Percentiles rank a stretch among this genome's conserved stretches.
Evolutionary conservation across 1,140 invertebrate species (phyloP).

Genomic region (Reticulitermes speratus): DNA sequence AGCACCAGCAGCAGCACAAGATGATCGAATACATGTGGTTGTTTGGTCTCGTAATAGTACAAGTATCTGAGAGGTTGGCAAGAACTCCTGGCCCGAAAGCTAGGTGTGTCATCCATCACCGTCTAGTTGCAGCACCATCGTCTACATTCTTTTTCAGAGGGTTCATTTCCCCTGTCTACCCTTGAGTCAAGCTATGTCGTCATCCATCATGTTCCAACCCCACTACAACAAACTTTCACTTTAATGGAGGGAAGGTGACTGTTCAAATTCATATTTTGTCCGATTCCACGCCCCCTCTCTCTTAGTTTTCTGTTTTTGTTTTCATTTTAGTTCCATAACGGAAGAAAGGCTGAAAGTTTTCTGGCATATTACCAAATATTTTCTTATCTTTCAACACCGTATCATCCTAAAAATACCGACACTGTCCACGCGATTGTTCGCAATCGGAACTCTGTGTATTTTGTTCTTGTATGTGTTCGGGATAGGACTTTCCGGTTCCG

Average conservation of each 20-base stretch:
- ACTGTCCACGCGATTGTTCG: background rate
- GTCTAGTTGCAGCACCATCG: background rate
- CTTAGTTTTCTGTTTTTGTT: background rate
- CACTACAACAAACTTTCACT: constrained; percentile 18
- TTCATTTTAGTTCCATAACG: background rate
- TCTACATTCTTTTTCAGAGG: background rate
- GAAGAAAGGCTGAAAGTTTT: background rate
- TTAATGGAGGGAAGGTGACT: constrained; percentile 8
- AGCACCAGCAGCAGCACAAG: background rate
- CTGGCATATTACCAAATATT: background rate
- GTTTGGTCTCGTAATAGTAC: background rate
- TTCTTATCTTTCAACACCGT: background rate
- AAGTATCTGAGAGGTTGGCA: background rate
- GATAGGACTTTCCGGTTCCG: too few relatives aligned
- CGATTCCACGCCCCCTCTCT: background rate
- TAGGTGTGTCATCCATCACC: background rate
- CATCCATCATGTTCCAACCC: constrained; percentile 1
- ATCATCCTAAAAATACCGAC: background rate
- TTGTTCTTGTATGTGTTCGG: too few relatives aligned
- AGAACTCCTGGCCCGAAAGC: background rate
- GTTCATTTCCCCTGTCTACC: background rate
- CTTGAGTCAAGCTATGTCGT: constrained; percentile 1
- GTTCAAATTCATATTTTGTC: constrained; percentile 17
- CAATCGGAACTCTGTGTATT: background rate
- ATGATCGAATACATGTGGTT: background rate